phyloP scores from a whole-genome alignment of 2,888 invertebrate species.

The Trichacis sp. region DNA sequence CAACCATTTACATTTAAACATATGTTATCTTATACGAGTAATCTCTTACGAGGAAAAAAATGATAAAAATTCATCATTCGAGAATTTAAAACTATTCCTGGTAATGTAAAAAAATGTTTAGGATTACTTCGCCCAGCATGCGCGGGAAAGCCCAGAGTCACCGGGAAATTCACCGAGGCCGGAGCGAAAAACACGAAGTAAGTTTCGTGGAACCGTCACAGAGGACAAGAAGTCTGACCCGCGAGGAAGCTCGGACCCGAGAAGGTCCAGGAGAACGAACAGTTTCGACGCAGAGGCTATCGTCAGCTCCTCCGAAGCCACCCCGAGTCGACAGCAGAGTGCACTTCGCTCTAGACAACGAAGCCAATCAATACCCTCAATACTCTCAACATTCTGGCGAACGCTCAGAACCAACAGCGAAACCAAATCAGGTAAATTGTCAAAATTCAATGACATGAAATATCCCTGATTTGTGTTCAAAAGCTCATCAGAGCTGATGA shows the following conservation, averaged over 20 bases:
- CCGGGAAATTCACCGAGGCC: conserved; percentile 60
- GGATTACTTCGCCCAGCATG: conserved; percentile 56
- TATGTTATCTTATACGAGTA: no score
- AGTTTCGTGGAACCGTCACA: conserved; percentile 55
- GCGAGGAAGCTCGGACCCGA: conserved; percentile 55
- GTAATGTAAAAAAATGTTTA: no score
- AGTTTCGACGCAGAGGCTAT: conserved; percentile 56
- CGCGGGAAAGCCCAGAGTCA: conserved; percentile 62
- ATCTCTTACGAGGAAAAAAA: no score
- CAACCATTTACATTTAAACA: no score
- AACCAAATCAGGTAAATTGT: no score
- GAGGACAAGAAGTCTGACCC: conserved; percentile 64
- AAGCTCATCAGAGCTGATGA: no score
- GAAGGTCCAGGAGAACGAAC: conserved; percentile 53
- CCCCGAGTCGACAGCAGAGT: conserved; percentile 63
- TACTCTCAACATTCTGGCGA: conserved; percentile 39
- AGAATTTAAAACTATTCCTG: no score
- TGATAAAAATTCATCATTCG: no score
- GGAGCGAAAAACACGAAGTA: conserved; percentile 59
- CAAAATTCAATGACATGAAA: no score
- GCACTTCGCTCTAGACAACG: conserved; percentile 58
- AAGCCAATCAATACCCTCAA: conserved; percentile 29
- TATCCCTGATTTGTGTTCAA: no score
- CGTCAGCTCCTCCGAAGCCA: conserved; percentile 45
- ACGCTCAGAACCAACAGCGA: conserved; percentile 2